Evolutionary conservation across 2,888 invertebrate species (phyloP).

Genomic region (Drosophila nr. medialis): DNA sequence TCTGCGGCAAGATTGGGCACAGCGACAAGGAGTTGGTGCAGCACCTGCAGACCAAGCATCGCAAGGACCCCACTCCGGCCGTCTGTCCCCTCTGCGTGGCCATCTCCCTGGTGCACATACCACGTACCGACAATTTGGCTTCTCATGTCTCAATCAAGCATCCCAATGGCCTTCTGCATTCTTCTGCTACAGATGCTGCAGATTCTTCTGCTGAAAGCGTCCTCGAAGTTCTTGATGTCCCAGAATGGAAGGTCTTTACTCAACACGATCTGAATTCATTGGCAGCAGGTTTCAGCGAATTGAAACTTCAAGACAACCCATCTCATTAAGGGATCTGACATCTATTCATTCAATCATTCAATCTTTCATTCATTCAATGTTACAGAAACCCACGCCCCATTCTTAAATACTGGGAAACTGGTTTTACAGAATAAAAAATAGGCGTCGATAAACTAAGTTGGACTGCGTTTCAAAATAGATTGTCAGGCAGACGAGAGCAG

Average conservation of each 20-base stretch:
- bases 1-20: slow-evolving; percentile 13
- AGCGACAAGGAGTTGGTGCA: slow-evolving; percentile 6
- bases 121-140: slow-evolving; percentile 16
- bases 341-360: not conserved
- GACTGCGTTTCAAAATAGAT: not conserved
- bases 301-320: not conserved
- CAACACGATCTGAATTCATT: not conserved
- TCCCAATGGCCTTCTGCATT: slow-evolving; percentile 5
- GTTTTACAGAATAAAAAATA: not conserved
- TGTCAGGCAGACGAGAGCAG: not conserved
- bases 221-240: not conserved
- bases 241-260: not conserved
- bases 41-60: slow-evolving; percentile 31
- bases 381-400: not conserved
- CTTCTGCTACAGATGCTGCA: not conserved
- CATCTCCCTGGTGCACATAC: slow-evolving; percentile 14
- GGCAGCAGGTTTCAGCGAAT: not conserved
- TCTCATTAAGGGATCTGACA: not conserved
- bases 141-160: slow-evolving; percentile 35
- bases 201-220: not conserved
- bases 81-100: slow-evolving; percentile 61
- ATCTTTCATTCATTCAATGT: not conserved
- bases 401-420: not conserved
- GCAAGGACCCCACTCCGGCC: slow-evolving; percentile 21
- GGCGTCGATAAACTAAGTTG: too few relatives aligned